Evolutionary conservation across 2,888 invertebrate genomes (phyloP), one percentile per base, ranked within the genome.

Genomic region (Chrysina gloriosa): DNA sequence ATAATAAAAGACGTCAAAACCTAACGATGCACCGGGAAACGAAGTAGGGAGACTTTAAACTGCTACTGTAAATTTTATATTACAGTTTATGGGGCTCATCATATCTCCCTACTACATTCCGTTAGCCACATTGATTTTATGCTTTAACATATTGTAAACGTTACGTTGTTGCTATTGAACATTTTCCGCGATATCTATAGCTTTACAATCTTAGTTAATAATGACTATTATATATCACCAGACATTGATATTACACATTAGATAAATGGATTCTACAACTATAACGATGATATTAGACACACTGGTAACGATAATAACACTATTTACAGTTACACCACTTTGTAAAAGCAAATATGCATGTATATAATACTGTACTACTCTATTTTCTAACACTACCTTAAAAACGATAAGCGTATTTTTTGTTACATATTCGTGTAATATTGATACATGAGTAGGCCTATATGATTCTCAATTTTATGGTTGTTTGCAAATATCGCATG

Each of bases 51-150:
- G 67, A 70, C 21, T 63, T 65, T 70, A 70, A 67, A 69, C 69
- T 69, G 56, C 70, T 68, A 68, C 70, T 67, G 70, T 67, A 70
- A 70, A 69, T 64, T 61, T 39, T 58, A 39, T 65, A 68, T 70
- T 69, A 69, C 66, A 69, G 70, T 70, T 69, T 67, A 69, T 48
- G 70, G 70, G 70, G 70, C 70, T 70, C 70, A 70, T 70, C 67
- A 34, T 42, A 48, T 69, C 70, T 54, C 67, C 68, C 19, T 63
- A 63, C 69, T 58, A 25, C 69, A 66, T 64, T 70, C 58, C 42
- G 34, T 34, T 54, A 19, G 54, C 2, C 25, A 34, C 11, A 34
- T 19, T 45, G 11, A 58, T 34, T 34, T 64, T n/a, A 50, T 50
- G 19, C 23, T 50, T 36, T 0, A 27, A 27, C 31, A 64, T 48